A percentile compares a stretch with the other conserved stretches of the same genome.
Conservation (phyloP, 2,888 invertebrate genomes). For the Chrysodeixis includens region DNA sequence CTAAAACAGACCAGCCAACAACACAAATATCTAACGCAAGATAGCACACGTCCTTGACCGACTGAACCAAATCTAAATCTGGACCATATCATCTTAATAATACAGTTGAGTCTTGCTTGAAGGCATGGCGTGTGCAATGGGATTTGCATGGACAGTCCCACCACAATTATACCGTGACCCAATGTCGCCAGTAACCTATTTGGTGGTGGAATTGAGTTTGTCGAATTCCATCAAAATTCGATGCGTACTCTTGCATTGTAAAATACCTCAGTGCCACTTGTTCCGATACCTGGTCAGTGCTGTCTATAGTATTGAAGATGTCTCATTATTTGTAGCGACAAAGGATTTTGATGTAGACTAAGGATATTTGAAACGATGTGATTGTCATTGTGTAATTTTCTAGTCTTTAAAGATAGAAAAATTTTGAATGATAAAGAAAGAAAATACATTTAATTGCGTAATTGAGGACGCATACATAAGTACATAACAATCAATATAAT, state of each 20-base stretch:
- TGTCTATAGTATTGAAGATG: constrained; percentile 20
- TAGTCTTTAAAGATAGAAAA: background rate
- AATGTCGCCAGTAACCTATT: constrained; percentile 82
- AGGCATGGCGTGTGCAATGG: constrained; percentile 59
- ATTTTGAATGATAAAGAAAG: too few relatives aligned
- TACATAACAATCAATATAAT: too few relatives aligned
- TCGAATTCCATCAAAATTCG: constrained; percentile 86
- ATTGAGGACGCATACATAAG: too few relatives aligned
- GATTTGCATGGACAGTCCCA: constrained; percentile 78
- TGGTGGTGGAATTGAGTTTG: constrained; percentile 85
- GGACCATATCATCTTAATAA: constrained; percentile 27
- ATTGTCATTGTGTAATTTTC: background rate
- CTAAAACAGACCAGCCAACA: constrained; percentile 14
- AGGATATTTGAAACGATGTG: background rate
- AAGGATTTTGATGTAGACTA: background rate
- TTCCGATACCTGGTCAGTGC: background rate
- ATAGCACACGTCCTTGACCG: constrained; percentile 52
- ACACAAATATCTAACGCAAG: constrained; percentile 24
- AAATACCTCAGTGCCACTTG: constrained; percentile 57
- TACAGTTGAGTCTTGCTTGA: constrained; percentile 53
- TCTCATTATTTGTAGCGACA: constrained; percentile 10
- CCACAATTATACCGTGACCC: constrained; percentile 84
- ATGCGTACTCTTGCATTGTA: constrained; percentile 84
- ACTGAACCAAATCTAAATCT: constrained; percentile 31
- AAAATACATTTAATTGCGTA: too few relatives aligned